Percentiles rank a stretch among this genome's conserved stretches.
These are phyloP conservation scores for Parnassius mnemosyne DNA, from an alignment of 2,888 invertebrate genomes.

Conservation along the genomic window DNA sequence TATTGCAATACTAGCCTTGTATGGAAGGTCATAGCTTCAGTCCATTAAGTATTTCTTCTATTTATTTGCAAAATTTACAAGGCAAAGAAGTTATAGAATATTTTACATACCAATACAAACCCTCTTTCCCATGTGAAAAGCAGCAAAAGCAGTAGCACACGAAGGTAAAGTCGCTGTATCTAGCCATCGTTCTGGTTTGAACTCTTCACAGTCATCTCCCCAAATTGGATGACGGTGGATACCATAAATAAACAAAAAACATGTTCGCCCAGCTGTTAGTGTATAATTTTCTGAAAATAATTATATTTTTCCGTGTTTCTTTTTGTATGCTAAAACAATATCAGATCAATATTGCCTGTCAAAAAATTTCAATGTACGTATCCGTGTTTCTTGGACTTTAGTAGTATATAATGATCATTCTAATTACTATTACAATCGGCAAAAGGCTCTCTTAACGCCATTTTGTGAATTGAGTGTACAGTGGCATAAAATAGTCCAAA, in stretches of 20 bases:
- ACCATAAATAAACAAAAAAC: slow-evolving; percentile 49
- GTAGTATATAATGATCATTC: neutral
- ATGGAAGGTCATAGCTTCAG: too few relatives aligned
- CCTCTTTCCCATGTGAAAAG: slow-evolving; percentile 54
- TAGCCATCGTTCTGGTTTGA: slow-evolving; percentile 58
- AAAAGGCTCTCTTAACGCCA: neutral
- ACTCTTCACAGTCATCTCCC: slow-evolving; percentile 52
- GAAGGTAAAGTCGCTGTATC: slow-evolving; percentile 45
- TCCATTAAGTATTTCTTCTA: too few relatives aligned
- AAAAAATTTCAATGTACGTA: neutral
- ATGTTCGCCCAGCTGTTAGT: slow-evolving; percentile 47
- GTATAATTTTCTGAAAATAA: slow-evolving; percentile 52
- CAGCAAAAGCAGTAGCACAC: slow-evolving; percentile 47
- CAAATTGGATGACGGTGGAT: slow-evolving; percentile 54
- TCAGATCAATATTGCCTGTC: neutral
- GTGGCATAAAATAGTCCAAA: too few relatives aligned
- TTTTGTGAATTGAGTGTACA: neutral
- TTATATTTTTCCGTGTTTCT: neutral
- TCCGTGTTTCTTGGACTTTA: neutral
- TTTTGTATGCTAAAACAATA: neutral
- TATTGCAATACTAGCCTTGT: too few relatives aligned
- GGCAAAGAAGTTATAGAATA: too few relatives aligned
- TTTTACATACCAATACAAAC: slow-evolving; percentile 50
- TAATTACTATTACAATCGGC: neutral
- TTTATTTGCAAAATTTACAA: too few relatives aligned